Percentiles rank a stretch among this genome's conserved stretches.
phyloP scores from a whole-genome alignment of 1,140 invertebrate genomes.

The Chironomus tepperi region DNA sequence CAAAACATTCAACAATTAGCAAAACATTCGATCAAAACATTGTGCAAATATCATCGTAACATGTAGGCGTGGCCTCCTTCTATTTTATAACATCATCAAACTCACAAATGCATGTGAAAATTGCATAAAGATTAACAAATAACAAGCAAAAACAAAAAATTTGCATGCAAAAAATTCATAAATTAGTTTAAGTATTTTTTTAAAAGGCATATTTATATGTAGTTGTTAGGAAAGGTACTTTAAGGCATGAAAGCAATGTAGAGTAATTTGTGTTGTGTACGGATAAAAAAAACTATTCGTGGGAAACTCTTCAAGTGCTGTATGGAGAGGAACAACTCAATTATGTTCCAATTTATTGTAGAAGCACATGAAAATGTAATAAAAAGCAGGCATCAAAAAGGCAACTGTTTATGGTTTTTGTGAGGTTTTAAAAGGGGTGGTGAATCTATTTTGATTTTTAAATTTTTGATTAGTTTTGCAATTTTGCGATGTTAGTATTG shows the following conservation, averaged over 20 bases:
- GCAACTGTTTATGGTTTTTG: too few relatives aligned
- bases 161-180: slow-evolving; percentile 17
- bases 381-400: not conserved
- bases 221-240: not conserved
- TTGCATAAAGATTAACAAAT: slow-evolving; percentile 16
- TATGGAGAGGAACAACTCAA: not conserved
- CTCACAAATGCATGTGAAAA: not conserved
- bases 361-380: not conserved
- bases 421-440: too few relatives aligned
- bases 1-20: too few relatives aligned
- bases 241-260: not conserved
- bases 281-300: not conserved
- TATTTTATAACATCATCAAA: not conserved
- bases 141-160: not conserved
- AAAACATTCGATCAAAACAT: too few relatives aligned
- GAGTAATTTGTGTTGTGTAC: not conserved
- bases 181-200: not conserved
- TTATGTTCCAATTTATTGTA: not conserved
- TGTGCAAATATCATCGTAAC: not conserved
- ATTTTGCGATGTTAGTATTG: too few relatives aligned
- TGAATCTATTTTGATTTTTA: too few relatives aligned
- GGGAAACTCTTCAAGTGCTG: slow-evolving; percentile 1
- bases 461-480: too few relatives aligned
- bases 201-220: not conserved
- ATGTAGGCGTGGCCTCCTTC: not conserved